Conservation (phyloP, 2,888 invertebrate species). For the Cerastis rubricosa region DNA sequence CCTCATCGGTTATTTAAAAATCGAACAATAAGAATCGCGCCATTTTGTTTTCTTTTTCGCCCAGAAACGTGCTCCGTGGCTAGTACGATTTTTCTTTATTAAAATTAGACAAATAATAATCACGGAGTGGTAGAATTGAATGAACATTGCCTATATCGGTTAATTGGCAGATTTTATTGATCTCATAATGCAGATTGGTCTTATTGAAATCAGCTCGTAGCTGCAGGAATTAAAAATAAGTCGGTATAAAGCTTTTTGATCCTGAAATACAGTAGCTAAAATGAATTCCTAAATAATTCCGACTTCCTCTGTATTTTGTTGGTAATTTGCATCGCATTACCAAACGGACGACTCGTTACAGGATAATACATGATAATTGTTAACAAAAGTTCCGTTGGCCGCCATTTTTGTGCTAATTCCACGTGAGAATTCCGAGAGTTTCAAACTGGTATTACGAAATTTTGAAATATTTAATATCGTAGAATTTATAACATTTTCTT, state of each 20-base stretch:
- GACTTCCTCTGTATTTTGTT: conserved; percentile 46
- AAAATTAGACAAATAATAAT: conserved; percentile 44
- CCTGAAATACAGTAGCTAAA: conserved; percentile 9
- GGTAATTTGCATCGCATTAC: conserved; percentile 75
- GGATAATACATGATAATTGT: conserved; percentile 81
- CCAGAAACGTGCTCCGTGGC: conserved; percentile 53
- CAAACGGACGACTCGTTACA: conserved; percentile 44
- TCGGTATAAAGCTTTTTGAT: background rate
- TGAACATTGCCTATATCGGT: conserved; percentile 10
- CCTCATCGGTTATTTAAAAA: conserved; percentile 51
- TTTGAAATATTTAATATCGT: conserved; percentile 30
- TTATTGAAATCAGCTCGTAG: background rate
- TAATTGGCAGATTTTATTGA: conserved; percentile 11
- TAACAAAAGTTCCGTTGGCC: conserved; percentile 72
- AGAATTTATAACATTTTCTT: background rate
- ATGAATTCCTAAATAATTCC: conserved; percentile 31
- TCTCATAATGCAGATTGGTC: conserved; percentile 3
- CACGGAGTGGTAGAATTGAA: conserved; percentile 14
- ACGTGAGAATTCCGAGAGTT: conserved; percentile 56
- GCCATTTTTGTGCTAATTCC: conserved; percentile 59
- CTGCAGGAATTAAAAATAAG: background rate
- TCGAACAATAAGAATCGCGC: conserved; percentile 44
- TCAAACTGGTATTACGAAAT: conserved; percentile 39
- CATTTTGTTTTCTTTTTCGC: conserved; percentile 45
- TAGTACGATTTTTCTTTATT: conserved; percentile 36